These are phyloP conservation scores for Columba guinea DNA, from an alignment of 2,797 vertebrate species.

Conservation along the genomic window DNA sequence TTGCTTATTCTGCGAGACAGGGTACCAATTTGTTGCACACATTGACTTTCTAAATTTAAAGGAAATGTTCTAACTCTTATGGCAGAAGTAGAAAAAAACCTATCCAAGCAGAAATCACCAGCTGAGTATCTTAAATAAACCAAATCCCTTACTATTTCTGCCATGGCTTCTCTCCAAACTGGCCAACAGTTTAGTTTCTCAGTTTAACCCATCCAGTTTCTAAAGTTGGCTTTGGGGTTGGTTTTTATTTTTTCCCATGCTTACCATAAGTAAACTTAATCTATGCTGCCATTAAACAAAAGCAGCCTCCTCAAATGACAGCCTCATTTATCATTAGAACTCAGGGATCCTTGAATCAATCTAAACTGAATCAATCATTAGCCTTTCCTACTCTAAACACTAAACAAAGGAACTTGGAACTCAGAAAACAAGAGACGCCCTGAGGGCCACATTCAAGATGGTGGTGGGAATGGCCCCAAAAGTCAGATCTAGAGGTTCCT, in stretches of 20 bases:
- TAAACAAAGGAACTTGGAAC: not conserved
- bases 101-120: not conserved
- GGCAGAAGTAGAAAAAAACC: not conserved
- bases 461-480: not conserved
- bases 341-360: not conserved
- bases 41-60: not conserved
- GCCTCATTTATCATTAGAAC: not conserved
- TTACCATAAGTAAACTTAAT: not conserved
- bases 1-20: not conserved
- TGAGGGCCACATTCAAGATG: not conserved
- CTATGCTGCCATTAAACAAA: not conserved
- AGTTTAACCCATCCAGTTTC: not conserved
- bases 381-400: not conserved
- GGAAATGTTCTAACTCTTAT: not conserved
- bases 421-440: not conserved
- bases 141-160: not conserved
- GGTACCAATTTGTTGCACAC: not conserved
- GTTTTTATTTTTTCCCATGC: accelerated
- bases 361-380: not conserved
- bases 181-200: not conserved
- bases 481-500: not conserved
- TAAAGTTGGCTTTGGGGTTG: accelerated
- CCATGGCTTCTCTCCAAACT: not conserved
- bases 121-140: not conserved
- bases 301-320: not conserved